A percentile compares a stretch with the other conserved stretches of the same genome.
phyloP scores from a whole-genome alignment of 1,140 invertebrate species.

The Drosophila nannoptera region DNA sequence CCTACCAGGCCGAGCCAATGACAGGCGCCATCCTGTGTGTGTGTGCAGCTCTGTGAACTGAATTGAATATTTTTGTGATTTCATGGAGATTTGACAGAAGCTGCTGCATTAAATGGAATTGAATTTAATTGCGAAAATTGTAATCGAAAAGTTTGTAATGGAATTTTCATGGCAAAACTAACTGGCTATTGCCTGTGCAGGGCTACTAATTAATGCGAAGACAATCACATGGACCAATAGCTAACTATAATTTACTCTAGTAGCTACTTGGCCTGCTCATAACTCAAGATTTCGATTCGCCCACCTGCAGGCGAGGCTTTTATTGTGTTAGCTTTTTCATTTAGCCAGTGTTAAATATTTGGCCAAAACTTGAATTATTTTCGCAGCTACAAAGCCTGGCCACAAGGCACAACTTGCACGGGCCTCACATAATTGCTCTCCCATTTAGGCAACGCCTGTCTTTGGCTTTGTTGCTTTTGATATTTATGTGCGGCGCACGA shows the following conservation, averaged over 20 bases:
- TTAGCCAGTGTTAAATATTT: not conserved
- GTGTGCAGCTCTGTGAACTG: not conserved
- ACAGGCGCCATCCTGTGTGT: slow-evolving; percentile 1
- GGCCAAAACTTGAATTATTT: slow-evolving; percentile 12
- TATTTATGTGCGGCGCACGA: slow-evolving; percentile 57
- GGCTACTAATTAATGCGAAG: no score
- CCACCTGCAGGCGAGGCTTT: not conserved
- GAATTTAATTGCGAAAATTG: not conserved
- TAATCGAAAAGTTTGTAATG: not conserved
- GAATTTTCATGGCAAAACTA: no score
- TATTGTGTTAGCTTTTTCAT: not conserved
- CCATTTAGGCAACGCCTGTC: slow-evolving; percentile 55
- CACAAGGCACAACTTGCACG: not conserved
- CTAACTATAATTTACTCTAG: not conserved
- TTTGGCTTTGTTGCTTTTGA: slow-evolving; percentile 54
- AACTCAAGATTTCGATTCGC: not conserved
- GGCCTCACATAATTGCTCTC: slow-evolving; percentile 54
- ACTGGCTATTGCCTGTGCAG: no score
- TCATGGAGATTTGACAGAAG: slow-evolving; percentile 11
- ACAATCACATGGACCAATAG: no score
- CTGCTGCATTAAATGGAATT: not conserved
- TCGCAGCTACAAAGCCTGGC: not conserved
- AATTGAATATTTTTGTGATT: slow-evolving; percentile 8
- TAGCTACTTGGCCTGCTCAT: no score
- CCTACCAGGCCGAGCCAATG: slow-evolving; percentile 5